Evolutionary conservation across 1,140 invertebrate genomes (phyloP), one percentile per base, ranked within the genome.

Genomic region (Drosophila malerkotliana): DNA sequence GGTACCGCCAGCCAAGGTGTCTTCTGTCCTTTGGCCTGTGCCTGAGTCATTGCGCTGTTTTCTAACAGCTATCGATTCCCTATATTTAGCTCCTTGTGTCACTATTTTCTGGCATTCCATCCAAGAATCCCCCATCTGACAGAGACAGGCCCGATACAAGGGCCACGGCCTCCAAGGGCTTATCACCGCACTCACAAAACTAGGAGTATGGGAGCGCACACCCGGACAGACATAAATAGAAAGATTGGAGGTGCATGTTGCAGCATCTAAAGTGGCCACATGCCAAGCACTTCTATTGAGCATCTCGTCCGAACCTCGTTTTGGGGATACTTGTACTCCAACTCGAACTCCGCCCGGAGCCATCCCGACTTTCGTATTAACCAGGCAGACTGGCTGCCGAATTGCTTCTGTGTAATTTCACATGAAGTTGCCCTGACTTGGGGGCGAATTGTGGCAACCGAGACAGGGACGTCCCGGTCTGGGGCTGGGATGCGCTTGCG

Each of bases 351-450:
- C 39, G 73, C 80, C 75, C 54, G 68, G 51, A 78, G 84, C 85
- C 48, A 84, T 90, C 85, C 72, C 84, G 84, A 62, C 79, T 90
- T 81, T 75, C 66, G 41, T 68, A 80, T 81, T 72, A 89, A 52
- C 60, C 66, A 77, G 68, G 4, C 48, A 55, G 64, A 3, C 41
- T 44, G 41, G n/a, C 60, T 45, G 73, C 55, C 37, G 54, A 62
- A 51, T 81, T 76, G 51, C 62, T 72, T 53, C 62, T 73, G 77
- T 74, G 63, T 61, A 75, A 87, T 78, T 87, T 76, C 45, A 45
- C 30, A 24, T 48, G 34, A n/a, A 52, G 57, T 21, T 37, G 34
- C 26, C 32, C 9, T 72, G 48, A 63, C 71, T 71, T 53, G 32
- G 39, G 62, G 60, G 79, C 66, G 44, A 48, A 67, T 57, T 48